Conservation (phyloP, 2,797 vertebrate genomes). For the Microctenopoma steveboyesi region DNA sequence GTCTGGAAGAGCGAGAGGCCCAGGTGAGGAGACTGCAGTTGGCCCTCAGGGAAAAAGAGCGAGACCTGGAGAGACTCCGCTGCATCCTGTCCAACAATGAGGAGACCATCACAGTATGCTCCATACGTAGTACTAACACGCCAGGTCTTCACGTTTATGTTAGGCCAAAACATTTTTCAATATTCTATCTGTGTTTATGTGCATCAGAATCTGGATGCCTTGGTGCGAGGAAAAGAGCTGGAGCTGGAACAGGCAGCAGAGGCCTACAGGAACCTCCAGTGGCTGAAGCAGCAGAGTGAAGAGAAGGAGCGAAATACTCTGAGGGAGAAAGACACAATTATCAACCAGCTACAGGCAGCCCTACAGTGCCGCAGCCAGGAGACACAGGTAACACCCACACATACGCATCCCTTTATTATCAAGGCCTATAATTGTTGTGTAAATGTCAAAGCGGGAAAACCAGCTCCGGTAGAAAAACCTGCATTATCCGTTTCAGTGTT, state of each 20-base stretch:
- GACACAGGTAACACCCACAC: slow-evolving; percentile 83
- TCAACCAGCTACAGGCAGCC: slow-evolving; percentile 89
- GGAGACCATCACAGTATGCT: slow-evolving; percentile 90
- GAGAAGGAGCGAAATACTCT: slow-evolving; percentile 85
- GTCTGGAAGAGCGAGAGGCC: slow-evolving; percentile 91
- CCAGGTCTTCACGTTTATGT: not conserved
- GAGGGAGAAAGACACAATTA: slow-evolving; percentile 88
- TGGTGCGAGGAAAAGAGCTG: slow-evolving; percentile 90
- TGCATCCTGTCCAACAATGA: slow-evolving; percentile 90
- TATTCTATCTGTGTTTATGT: not conserved
- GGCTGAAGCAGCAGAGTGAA: slow-evolving; percentile 90
- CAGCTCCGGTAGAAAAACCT: slow-evolving; percentile 35
- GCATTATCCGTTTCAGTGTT: slow-evolving; percentile 36
- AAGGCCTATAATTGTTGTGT: slow-evolving; percentile 7
- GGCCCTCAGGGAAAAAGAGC: slow-evolving; percentile 86
- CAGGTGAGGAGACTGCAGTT: slow-evolving; percentile 88
- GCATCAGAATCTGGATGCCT: slow-evolving; percentile 88
- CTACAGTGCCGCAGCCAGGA: slow-evolving; percentile 90
- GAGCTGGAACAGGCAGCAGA: slow-evolving; percentile 90
- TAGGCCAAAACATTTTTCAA: no score
- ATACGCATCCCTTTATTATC: not conserved
- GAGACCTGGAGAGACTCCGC: slow-evolving; percentile 90
- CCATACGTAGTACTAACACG: not conserved
- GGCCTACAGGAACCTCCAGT: slow-evolving; percentile 89
- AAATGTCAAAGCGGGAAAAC: slow-evolving; percentile 30